Conservation (phyloP, 2,113 vertebrate genomes). For the Muscicapa adusta region DNA sequence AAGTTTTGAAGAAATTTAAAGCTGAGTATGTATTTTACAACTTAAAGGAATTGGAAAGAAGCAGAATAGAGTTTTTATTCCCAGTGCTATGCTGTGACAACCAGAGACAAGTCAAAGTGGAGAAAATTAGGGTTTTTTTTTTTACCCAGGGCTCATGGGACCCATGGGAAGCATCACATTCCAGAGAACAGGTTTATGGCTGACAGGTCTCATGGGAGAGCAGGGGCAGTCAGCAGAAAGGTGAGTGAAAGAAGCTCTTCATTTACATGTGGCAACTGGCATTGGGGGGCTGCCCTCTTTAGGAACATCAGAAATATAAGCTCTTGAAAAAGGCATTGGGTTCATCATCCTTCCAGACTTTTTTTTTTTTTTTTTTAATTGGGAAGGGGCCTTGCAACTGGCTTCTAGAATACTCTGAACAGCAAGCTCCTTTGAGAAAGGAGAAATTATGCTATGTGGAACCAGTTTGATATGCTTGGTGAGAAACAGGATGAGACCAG, state of each 20-base stretch:
- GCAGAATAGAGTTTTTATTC: not conserved
- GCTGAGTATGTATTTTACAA: not conserved
- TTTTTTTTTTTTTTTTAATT: not conserved
- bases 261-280: not conserved
- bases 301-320: not conserved
- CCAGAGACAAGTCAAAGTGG: not conserved
- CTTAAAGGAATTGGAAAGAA: not conserved
- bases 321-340: not conserved
- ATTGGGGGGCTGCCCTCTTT: not conserved
- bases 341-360: not conserved
- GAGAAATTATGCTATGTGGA: not conserved
- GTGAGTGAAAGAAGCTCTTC: not conserved
- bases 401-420: not conserved
- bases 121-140: not conserved
- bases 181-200: not conserved
- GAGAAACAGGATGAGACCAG: not conserved
- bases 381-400: not conserved
- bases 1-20: not conserved
- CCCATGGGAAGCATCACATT: not conserved
- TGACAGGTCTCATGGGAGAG: not conserved
- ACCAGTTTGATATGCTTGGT: not conserved
- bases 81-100: not conserved
- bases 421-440: not conserved
- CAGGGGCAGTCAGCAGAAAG: not conserved
- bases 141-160: not conserved